phyloP scores from a whole-genome alignment of 2,888 invertebrate species.

The Scaptomyza tumidula region DNA sequence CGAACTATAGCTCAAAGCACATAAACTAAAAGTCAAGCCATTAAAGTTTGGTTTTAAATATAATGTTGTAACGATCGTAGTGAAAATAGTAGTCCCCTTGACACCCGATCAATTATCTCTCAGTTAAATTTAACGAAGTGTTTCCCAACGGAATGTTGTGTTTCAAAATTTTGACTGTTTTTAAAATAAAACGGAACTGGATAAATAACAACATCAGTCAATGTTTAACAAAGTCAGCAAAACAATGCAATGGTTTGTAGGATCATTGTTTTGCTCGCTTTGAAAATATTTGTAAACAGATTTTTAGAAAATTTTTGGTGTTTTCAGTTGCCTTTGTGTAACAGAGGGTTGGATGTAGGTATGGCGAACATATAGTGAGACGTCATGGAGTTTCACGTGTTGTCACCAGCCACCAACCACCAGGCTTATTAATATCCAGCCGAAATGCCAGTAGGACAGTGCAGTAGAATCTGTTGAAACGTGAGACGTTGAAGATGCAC shows the following conservation, averaged over 20 bases:
- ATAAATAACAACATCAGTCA: conserved; percentile 29
- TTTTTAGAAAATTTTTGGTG: conserved; percentile 73
- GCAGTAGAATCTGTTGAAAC: conserved; percentile 73
- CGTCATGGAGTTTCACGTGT: conserved; percentile 81
- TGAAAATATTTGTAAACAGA: conserved; percentile 83
- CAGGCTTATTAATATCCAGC: conserved; percentile 77
- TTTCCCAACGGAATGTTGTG: background rate
- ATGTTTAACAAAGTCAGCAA: conserved; percentile 44
- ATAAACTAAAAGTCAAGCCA: too few species aligned
- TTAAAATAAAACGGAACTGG: conserved; percentile 1
- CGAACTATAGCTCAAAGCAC: too few species aligned
- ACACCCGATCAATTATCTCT: conserved; percentile 4
- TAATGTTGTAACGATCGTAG: background rate
- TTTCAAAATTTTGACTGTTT: conserved; percentile 16
- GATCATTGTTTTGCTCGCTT: conserved; percentile 50
- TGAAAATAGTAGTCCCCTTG: background rate
- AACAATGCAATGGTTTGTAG: conserved; percentile 38
- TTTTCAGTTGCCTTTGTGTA: conserved; percentile 54
- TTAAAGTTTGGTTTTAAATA: too few species aligned
- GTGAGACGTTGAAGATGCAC: conserved; percentile 53
- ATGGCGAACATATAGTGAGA: conserved; percentile 65
- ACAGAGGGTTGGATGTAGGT: conserved; percentile 63
- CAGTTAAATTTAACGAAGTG: background rate
- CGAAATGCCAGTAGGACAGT: conserved; percentile 46
- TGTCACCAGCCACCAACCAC: conserved; percentile 81